Evolutionary conservation across 53 echinoderm and acorn worm genomes (phyloP).

Genomic region (Apostichopus leukothele): DNA sequence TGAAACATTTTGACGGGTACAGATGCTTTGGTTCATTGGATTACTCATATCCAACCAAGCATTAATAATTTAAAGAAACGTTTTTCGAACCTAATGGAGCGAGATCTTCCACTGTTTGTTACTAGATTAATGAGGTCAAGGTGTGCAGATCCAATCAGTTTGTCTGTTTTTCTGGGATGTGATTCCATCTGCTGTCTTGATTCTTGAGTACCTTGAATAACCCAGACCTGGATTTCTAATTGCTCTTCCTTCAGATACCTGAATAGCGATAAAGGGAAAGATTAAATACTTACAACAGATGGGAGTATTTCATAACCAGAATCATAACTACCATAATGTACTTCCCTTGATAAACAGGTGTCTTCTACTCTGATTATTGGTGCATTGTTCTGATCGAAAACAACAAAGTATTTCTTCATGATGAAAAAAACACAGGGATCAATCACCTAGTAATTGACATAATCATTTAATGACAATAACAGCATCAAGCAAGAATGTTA

Average conservation of each 20-base stretch:
- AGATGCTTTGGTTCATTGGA: neutral
- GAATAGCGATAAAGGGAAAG: neutral
- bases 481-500: too few relatives aligned
- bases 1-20: too few relatives aligned
- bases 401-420: neutral
- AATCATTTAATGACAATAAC: too few relatives aligned
- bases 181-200: constrained; percentile 23
- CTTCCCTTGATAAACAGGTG: neutral
- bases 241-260: constrained; percentile 95
- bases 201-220: constrained; percentile 63
- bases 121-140: constrained; percentile 78
- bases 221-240: constrained; percentile 89
- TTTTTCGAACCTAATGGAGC: constrained; percentile 4
- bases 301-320: neutral
- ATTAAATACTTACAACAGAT: neutral
- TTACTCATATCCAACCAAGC: neutral
- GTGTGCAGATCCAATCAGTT: constrained; percentile 90
- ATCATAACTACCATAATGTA: neutral
- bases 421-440: neutral
- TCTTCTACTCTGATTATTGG: too few relatives aligned
- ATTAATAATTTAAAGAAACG: neutral
- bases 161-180: constrained; percentile 81
- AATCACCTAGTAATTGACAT: too few relatives aligned
- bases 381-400: neutral
- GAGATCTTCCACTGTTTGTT: constrained; percentile 13